phyloP scores from a whole-genome alignment of 2,888 invertebrate species.

The Diogma glabrata region DNA sequence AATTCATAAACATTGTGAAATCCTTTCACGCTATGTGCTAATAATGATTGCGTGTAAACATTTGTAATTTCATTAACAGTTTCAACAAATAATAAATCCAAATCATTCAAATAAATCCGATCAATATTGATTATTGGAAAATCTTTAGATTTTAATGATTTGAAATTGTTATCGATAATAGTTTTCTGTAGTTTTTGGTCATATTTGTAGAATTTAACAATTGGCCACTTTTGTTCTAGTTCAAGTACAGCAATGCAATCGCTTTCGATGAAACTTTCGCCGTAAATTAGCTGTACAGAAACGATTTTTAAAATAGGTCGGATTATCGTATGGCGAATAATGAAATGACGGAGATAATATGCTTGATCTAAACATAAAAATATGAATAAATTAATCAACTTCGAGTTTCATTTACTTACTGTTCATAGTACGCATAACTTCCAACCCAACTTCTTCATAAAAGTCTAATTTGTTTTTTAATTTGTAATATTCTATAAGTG shows the following conservation, averaged over 20 bases:
- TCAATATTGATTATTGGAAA: not conserved
- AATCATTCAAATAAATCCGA: not conserved
- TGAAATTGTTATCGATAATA: not conserved
- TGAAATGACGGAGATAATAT: constrained; percentile 26
- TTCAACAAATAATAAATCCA: not conserved
- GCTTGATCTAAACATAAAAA: constrained; percentile 17
- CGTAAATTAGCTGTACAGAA: not conserved
- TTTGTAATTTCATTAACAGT: not conserved
- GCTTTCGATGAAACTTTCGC: not conserved
- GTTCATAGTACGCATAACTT: too few relatives aligned
- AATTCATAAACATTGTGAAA: not conserved
- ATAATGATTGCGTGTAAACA: not conserved
- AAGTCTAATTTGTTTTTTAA: not conserved
- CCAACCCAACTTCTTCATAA: not conserved
- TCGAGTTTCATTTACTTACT: not conserved
- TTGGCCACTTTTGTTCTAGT: not conserved
- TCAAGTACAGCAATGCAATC: not conserved
- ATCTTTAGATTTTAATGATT: not conserved
- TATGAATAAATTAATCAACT: not conserved
- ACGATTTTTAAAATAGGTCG: constrained; percentile 20
- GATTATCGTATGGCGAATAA: constrained; percentile 24
- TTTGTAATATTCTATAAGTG: not conserved
- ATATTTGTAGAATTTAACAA: constrained; percentile 1
- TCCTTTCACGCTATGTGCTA: not conserved
- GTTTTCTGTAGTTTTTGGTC: not conserved